Evolutionary conservation across 2,113 vertebrate genomes (phyloP).

Genomic region (Potamarius usumacintae): DNA sequence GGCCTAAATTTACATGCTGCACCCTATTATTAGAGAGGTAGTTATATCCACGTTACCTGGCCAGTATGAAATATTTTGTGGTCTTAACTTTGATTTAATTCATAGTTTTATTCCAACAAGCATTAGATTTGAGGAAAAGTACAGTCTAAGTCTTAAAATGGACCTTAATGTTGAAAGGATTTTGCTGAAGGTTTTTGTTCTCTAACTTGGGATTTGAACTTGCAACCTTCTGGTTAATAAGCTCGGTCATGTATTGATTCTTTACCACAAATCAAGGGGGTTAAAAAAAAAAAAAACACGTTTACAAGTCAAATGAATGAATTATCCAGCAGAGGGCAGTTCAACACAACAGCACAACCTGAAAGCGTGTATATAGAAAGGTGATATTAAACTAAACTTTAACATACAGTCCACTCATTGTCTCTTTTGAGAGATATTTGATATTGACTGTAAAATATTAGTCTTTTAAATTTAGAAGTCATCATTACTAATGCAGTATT

Average conservation of each 20-base stretch:
- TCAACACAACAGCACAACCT: slow-evolving; percentile 42
- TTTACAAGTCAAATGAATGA: background rate
- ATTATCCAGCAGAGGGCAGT: slow-evolving; percentile 73
- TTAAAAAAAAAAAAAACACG: background rate
- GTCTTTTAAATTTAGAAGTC: background rate
- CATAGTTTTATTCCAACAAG: background rate
- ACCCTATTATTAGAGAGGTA: too few relatives aligned
- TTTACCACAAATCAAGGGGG: too few relatives aligned
- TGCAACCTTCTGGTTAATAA: background rate
- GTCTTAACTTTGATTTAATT: too few relatives aligned
- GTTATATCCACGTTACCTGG: too few relatives aligned
- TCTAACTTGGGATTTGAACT: background rate
- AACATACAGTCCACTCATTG: background rate
- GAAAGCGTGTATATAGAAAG: background rate
- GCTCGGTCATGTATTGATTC: background rate
- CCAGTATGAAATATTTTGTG: too few relatives aligned
- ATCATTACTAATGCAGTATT: background rate
- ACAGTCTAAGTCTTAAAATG: background rate
- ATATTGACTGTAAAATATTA: background rate
- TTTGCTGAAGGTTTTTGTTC: background rate
- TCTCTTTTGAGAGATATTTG: background rate
- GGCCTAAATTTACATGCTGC: too few relatives aligned
- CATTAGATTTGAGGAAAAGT: background rate
- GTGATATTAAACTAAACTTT: background rate
- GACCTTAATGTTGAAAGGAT: background rate